These are phyloP conservation scores for Hiodon tergisus DNA, from an alignment of 2,113 vertebrate species.

Conservation along the genomic window DNA sequence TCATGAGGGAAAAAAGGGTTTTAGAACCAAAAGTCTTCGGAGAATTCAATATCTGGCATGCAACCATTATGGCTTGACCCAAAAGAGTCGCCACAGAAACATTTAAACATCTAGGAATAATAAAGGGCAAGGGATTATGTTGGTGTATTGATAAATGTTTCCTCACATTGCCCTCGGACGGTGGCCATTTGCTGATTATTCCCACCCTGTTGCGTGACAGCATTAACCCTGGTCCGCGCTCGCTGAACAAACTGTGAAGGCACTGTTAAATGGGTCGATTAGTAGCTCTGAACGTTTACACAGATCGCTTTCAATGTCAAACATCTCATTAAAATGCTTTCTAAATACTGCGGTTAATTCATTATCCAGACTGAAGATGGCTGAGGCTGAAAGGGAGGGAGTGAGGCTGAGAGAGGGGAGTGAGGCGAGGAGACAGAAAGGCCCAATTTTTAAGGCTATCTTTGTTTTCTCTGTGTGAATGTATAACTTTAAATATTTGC, in stretches of 20 bases:
- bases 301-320: slow-evolving; percentile 23
- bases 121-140: neutral
- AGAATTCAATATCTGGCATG: too few relatives aligned
- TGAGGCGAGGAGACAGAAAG: too few relatives aligned
- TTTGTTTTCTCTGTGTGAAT: too few relatives aligned
- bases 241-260: slow-evolving; percentile 18
- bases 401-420: neutral
- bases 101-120: too few relatives aligned
- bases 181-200: neutral
- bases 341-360: slow-evolving; percentile 18
- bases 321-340: slow-evolving; percentile 31
- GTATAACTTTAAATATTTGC: too few relatives aligned
- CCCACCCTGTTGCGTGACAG: neutral
- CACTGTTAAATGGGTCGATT: slow-evolving; percentile 30
- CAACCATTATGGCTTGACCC: too few relatives aligned
- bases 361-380: slow-evolving; percentile 24
- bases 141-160: too few relatives aligned
- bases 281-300: slow-evolving; percentile 25
- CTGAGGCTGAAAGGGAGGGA: neutral
- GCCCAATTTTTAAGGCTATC: too few relatives aligned
- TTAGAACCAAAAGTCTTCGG: too few relatives aligned
- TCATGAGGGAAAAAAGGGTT: too few relatives aligned
- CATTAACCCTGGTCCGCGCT: neutral
- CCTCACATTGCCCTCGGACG: neutral
- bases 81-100: too few relatives aligned